These are phyloP conservation scores for Diplodus sargus DNA, from an alignment of 2,797 vertebrate genomes.

Conservation along the genomic window DNA sequence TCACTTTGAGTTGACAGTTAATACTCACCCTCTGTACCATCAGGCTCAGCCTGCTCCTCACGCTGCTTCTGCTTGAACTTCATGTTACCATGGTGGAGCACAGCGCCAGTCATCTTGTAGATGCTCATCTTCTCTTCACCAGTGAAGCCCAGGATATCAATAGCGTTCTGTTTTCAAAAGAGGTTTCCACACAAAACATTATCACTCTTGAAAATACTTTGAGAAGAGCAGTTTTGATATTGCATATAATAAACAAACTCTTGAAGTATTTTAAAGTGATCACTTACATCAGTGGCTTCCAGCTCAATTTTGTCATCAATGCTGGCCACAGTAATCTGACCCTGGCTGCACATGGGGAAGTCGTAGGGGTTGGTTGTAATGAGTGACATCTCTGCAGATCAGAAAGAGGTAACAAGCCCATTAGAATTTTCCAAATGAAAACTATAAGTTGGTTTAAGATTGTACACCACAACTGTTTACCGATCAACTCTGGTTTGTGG, in stretches of 20 bases:
- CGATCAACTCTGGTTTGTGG: constrained; percentile 90
- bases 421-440: neutral
- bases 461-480: constrained; percentile 65
- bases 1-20: neutral
- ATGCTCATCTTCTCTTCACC: constrained; percentile 87
- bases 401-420: neutral
- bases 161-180: constrained; percentile 82
- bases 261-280: neutral
- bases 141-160: constrained; percentile 89
- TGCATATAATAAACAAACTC: neutral
- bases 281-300: constrained; percentile 91
- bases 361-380: constrained; percentile 93
- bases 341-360: constrained; percentile 88
- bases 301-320: constrained; percentile 92
- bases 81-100: constrained; percentile 90
- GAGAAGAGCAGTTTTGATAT: neutral
- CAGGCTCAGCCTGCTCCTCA: constrained; percentile 91
- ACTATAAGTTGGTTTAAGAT: neutral
- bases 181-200: neutral
- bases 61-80: constrained; percentile 93
- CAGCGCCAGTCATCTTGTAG: constrained; percentile 89
- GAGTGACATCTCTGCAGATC: constrained; percentile 87
- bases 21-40: constrained; percentile 88
- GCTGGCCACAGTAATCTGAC: constrained; percentile 90
- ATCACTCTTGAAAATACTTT: neutral